Evolutionary conservation across 2,113 vertebrate genomes (phyloP), one percentile per base, ranked within the genome.

Genomic region (Gobio gobio): DNA sequence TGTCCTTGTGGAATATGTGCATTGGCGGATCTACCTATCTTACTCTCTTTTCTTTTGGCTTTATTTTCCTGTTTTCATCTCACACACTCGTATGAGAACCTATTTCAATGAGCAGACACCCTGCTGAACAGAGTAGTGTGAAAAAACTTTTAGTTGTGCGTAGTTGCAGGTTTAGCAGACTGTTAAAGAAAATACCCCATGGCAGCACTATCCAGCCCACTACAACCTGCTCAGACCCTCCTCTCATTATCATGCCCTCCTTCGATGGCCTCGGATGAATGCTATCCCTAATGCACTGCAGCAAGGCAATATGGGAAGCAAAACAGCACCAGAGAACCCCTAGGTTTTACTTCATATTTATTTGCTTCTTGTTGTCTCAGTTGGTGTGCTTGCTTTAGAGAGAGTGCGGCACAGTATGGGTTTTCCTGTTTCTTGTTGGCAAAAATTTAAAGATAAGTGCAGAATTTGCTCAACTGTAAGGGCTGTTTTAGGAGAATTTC

Each of bases 1-100:
- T 40, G 76, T 79, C 58, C 58, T 2, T 79, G 78, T 79, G 58
- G 58, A 79, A 63, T 79, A 63, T 10, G 36, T 79, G 77, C 77
- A 79, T 73, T 47, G 40, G 70, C 2, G 5, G 51, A 22, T 10
- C 7, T 40, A 56, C 22, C 24, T 18, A 12, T 16, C 51, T 36
- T 16, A 33, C 43, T 63, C 54, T 26, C 24, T 75, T 45, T 45
- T 20, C 9, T 56, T 64, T 6, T 43, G 26, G 22, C 64, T 61
- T 36, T 6, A 24, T 68, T 64, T 43, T 10, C 45, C 47, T 51
- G 33, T 78, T 66, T 68, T 22, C 26, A 7, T 59, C n/a, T 22
- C 54, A 3, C 20, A 68, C n/a, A 9, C 7, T 77, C 59, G 43
- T 36, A 58, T 12, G 9, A 59, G 29, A 56, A 43, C 54, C 33